These are phyloP conservation scores for Fistularia commersonii DNA, from an alignment of 2,797 vertebrate species.

Conservation along the genomic window DNA sequence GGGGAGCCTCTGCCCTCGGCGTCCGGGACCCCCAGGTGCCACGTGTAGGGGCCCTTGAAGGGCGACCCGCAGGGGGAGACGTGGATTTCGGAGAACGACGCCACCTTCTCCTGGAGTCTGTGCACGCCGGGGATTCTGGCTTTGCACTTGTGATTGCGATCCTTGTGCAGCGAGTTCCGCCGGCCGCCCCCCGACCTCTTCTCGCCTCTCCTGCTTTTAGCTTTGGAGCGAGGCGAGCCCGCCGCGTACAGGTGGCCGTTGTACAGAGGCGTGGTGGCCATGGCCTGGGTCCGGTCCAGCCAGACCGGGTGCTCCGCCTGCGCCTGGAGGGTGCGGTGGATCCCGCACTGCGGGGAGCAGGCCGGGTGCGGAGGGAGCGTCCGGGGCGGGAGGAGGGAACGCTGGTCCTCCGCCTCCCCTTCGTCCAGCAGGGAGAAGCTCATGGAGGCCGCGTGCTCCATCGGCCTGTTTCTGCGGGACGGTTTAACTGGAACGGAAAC, in stretches of 20 bases:
- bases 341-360: constrained; percentile 57
- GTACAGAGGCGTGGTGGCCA: constrained; percentile 62
- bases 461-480: no score
- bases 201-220: constrained; percentile 54
- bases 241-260: constrained; percentile 60
- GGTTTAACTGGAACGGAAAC: no score
- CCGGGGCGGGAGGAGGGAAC: constrained; percentile 53
- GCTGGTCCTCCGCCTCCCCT: constrained; percentile 59
- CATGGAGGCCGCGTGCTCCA: constrained; percentile 65
- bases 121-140: constrained; percentile 63
- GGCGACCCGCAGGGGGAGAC: constrained; percentile 82
- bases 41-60: constrained; percentile 75
- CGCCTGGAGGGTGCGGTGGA: constrained; percentile 47
- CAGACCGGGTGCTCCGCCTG: constrained; percentile 39
- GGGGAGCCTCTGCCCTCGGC: constrained; percentile 53
- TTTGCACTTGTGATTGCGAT: constrained; percentile 47
- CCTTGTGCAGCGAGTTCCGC: constrained; percentile 30
- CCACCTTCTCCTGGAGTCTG: constrained; percentile 79
- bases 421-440: constrained; percentile 56
- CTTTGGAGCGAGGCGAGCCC: constrained; percentile 43
- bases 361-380: constrained; percentile 43
- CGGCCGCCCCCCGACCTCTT: constrained; percentile 33
- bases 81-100: constrained; percentile 83
- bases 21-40: constrained; percentile 74
- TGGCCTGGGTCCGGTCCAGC: constrained; percentile 63